Base-by-base conservation (phyloP, 2,113 vertebrate species). In the Rafetus swinhoei region DNA sequence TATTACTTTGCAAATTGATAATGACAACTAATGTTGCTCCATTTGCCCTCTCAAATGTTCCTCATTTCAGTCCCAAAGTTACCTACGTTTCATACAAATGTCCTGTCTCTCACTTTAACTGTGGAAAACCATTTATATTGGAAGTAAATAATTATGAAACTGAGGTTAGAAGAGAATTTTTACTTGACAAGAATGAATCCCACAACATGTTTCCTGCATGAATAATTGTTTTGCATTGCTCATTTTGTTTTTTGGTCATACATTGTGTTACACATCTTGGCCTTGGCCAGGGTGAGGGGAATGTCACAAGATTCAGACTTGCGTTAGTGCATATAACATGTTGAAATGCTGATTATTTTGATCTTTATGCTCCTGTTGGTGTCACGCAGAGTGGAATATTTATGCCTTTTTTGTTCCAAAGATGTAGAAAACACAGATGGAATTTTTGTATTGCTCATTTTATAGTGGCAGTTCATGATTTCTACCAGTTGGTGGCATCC, bases 401-500 rank as follows among this genome's bases (percentile, higher is more conserved):
- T 55, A 84, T 79, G 84, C 25, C 92, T 92, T 29, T 87, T 50
- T 57, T 85, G 80, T 39, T 39, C 57, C 56, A 6, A 25, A 35
- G 1, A 0, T 8, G 60, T 5, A 21, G 29, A 9, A 29, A 7
- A 15, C 62, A 52, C n/a, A 5, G 32, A 22, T 0, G 1, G 2
- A 6, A 24, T 0, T 7, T 45, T 25, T 57, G 9, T 53, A 39
- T 0, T 16, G 21, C 88, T 77, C 88, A 55, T 86, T 93, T 77
- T 35, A 3, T 9, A 4, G 2, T 85, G 62, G 86, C 84, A 18
- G 0, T 97, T 95, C 91, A 0, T 76, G 55, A 77, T 90, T 79
- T 90, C 93, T 90, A 81, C 95, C 97, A 88, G 96, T 94, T 95
- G 97, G 95, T 97, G 97, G 95, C 92, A 95, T 95, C 82, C 86